Percentiles rank a stretch among this genome's conserved stretches.
Conservation (phyloP, 1,140 invertebrate genomes). For the Nasonia vitripennis region DNA sequence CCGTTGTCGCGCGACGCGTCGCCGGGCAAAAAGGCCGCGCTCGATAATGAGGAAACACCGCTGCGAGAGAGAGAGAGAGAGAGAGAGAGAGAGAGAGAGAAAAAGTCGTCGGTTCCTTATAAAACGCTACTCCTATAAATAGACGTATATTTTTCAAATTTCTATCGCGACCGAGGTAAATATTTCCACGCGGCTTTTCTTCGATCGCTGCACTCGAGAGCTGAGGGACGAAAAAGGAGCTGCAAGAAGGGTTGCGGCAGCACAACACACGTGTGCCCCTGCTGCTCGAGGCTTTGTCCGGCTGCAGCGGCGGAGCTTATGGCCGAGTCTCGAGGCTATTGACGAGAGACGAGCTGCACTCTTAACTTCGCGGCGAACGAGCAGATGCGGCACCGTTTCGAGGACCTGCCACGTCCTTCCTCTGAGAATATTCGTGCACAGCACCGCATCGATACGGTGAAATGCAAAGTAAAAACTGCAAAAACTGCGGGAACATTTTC, state of each 20-base stretch:
- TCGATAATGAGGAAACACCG: conserved; percentile 43
- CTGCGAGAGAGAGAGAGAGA: too few relatives aligned
- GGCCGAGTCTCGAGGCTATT: neutral
- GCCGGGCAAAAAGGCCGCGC: conserved; percentile 13
- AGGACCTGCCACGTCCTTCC: neutral
- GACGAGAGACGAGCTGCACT: neutral
- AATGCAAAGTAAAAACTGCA: neutral
- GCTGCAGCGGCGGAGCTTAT: neutral
- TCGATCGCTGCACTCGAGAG: neutral
- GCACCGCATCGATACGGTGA: neutral
- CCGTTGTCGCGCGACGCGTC: conserved; percentile 23
- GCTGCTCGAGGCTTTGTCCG: neutral
- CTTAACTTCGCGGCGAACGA: neutral
- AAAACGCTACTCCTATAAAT: too few relatives aligned
- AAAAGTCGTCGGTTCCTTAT: too few relatives aligned
- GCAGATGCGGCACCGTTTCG: neutral
- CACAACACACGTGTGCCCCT: neutral
- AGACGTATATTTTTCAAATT: neutral
- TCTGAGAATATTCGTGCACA: neutral
- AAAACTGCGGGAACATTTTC: too few relatives aligned
- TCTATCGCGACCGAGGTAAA: neutral
- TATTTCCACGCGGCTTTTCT: neutral
- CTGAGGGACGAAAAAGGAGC: neutral
- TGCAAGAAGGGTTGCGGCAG: neutral
- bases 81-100: too few relatives aligned